Percentiles rank a stretch among this genome's conserved stretches.
Evolutionary conservation across 1,140 invertebrate species (phyloP).

Genomic region (Apis laboriosa): DNA sequence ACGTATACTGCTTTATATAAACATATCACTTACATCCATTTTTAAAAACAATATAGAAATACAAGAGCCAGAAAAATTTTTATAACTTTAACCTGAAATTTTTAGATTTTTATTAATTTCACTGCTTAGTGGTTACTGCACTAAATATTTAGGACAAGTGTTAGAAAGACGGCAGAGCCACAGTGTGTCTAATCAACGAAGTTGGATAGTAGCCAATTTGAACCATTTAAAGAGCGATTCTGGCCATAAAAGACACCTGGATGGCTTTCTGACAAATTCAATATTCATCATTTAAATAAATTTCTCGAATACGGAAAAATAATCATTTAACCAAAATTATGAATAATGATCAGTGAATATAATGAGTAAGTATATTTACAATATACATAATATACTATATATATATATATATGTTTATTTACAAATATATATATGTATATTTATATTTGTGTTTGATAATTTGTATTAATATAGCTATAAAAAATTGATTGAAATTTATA

Average conservation of each 20-base stretch:
- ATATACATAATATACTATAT: too few relatives aligned
- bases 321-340: too few relatives aligned
- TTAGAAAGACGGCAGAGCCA: constrained; percentile 4
- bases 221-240: constrained; percentile 59
- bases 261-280: constrained; percentile 75
- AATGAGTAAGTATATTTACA: too few relatives aligned
- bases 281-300: constrained; percentile 49
- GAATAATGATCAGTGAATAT: not conserved
- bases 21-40: not conserved
- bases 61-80: too few relatives aligned
- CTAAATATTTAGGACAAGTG: not conserved
- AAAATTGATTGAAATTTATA: too few relatives aligned
- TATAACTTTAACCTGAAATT: too few relatives aligned
- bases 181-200: constrained; percentile 60
- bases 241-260: constrained; percentile 73
- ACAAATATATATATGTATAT: too few relatives aligned
- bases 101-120: too few relatives aligned
- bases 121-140: too few relatives aligned
- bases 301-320: not conserved
- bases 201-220: constrained; percentile 73
- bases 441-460: too few relatives aligned
- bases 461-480: too few relatives aligned
- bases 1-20: not conserved
- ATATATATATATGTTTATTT: too few relatives aligned
- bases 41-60: not conserved